Base-by-base conservation (phyloP, 1,140 invertebrate genomes). In the Achroia grisella region DNA sequence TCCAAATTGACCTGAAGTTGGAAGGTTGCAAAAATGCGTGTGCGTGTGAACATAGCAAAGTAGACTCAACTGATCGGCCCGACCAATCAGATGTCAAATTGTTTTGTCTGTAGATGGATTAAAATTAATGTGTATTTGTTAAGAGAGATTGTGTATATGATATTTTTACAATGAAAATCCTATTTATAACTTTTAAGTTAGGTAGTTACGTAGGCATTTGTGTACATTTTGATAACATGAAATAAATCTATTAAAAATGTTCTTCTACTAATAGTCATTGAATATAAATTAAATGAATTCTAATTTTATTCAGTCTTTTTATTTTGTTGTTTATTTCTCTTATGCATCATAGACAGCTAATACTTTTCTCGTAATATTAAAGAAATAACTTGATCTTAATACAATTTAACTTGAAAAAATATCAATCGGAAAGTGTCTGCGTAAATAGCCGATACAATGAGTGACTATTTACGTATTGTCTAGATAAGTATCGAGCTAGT, bases 201-300 rank as follows among this genome's bases (percentile, higher is more conserved):
- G 59, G 41, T 61, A 62, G 43, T 34, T 50, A 45, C 45, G 23
- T 71, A 71, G 57, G 65, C 49, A 67, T 80, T 79, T 78, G 70
- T 79, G 75, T 78, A 79, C 59, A 79, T 78, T 83, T 76, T 80
- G 68, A 73, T 80, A 80, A 77, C 63, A 71, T 60, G 44, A 40
- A 55, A 41, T 50, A 61, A 57, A 37, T 44, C 51, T 59, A 66
- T 58, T 43, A 56, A 62, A 58, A 48, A 63, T 59, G 53, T 55
- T 61, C 39, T 42, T 54, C 41, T 39, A 56, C 48, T 71, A 66
- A 62, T 52, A 64, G 69, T 71, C 70, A 63, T n/a, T 68, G 49
- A 47, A 62, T 49, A 53, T 67, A 71, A 70, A 71, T 64, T 58
- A 73, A 73, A 70, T 52, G 48, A 67, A 66, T 68, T 47, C 45